phyloP scores from a whole-genome alignment of 2,888 invertebrate species.

The Ichneumon xanthorius region DNA sequence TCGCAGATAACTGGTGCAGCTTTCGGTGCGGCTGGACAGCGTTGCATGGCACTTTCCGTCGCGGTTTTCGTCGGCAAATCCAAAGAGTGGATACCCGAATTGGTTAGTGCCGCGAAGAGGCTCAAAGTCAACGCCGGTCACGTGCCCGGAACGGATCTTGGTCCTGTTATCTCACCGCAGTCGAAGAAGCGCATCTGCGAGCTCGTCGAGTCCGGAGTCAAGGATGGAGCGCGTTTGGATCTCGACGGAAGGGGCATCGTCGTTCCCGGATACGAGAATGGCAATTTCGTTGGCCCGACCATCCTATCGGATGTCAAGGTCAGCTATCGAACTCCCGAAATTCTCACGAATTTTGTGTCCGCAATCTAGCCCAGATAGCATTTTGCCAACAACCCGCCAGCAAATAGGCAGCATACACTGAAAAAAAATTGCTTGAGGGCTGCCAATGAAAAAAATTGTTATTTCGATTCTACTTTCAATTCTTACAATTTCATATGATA shows the following conservation, averaged over 20 bases:
- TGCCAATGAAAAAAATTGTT: too few species aligned
- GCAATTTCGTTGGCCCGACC: constrained; percentile 99
- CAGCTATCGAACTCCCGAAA: too few species aligned
- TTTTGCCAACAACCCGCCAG: too few species aligned
- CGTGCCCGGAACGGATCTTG: constrained; percentile 92
- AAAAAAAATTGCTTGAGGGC: too few species aligned
- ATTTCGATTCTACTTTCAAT: too few species aligned
- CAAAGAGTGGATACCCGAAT: constrained; percentile 96
- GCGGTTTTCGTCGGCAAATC: constrained; percentile 95
- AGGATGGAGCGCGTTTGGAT: constrained; percentile 94
- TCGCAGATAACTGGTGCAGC: constrained; percentile 97
- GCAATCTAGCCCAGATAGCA: not conserved
- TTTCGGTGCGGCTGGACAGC: constrained; percentile 99
- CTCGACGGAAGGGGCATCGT: constrained; percentile 95
- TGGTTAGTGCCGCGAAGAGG: constrained; percentile 92
- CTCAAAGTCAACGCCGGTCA: constrained; percentile 97
- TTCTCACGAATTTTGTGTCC: not conserved
- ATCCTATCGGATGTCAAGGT: constrained; percentile 93
- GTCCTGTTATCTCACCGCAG: constrained; percentile 97
- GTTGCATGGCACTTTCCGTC: constrained; percentile 99
- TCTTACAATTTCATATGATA: too few species aligned
- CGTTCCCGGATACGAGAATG: constrained; percentile 96
- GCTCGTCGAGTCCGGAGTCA: constrained; percentile 93
- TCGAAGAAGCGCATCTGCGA: constrained; percentile 94
- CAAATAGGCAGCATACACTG: too few species aligned